Evolutionary conservation across 2,888 invertebrate genomes (phyloP), one percentile per base, ranked within the genome.

Genomic region (Allophyes oxyacanthae): DNA sequence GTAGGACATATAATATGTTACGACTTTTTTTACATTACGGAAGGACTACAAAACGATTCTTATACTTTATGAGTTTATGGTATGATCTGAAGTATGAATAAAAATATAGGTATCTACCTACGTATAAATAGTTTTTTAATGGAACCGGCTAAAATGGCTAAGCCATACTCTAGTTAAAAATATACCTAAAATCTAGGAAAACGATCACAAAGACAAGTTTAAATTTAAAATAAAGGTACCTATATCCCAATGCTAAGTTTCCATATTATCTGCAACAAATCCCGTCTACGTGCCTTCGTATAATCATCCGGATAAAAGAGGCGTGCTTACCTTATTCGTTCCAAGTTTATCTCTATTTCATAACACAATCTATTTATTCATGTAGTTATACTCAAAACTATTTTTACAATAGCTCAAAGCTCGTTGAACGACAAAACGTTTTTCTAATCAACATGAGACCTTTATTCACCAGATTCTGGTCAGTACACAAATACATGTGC

Each of bases 231-330:
- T 43, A 59, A 69, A 65, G 45, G 36, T 52, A 51, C 49, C 30
- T 7, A 34, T 45, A 73, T 63, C 56, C 40, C 59, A 73, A 68
- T 63, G 44, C 69, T 63, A 65, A 70, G 65, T 64, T 28, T 70
- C 50, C 36, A 54, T 71, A 85, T 83, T 82, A 84, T 82, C 81
- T 78, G 75, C 68, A 73, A 78, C 70, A 90, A 90, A 92, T 92
- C 92, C 91, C 77, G 73, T 69, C 85, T 90, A 92, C 92, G 92
- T 92, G 92, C 91, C 77, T 82, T 75, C 72, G 87, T 86, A 89
- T 91, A 91, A 92, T 91, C 91, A 79, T 82, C 69, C 62, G 92
- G 92, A 91, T 92, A 86, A 83, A 84, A 84, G 83, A 82, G 83
- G 81, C 88, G 89, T 87, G 91, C 88, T 87, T 83, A 81, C 85